Conservation (phyloP, 1,140 invertebrate species). For the Pogonus chalceus region DNA sequence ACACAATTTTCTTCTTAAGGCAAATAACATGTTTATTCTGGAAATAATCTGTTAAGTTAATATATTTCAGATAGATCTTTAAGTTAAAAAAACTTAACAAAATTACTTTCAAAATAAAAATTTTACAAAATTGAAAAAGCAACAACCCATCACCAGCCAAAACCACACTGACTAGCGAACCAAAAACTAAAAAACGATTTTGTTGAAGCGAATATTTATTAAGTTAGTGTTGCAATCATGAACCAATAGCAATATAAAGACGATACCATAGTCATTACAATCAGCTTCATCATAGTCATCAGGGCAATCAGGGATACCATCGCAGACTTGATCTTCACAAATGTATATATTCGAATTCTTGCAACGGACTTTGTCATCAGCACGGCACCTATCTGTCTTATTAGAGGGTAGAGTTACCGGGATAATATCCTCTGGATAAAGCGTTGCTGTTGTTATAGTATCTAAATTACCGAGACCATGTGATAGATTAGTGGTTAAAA, state of each 20-base stretch:
- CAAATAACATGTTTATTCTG: too few species aligned
- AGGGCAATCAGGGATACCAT: constrained; percentile 44
- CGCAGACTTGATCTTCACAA: constrained; percentile 45
- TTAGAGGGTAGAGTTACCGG: neutral
- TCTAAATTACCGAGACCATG: constrained; percentile 5
- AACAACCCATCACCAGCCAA: too few species aligned
- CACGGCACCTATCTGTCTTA: constrained; percentile 35
- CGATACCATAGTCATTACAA: constrained; percentile 31
- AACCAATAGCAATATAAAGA: neutral
- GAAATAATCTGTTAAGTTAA: too few species aligned
- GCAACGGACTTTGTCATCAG: constrained; percentile 44
- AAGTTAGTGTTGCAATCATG: neutral
- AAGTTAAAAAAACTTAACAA: too few species aligned
- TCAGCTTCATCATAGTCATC: constrained; percentile 44
- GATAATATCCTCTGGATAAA: neutral
- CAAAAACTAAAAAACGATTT: neutral
- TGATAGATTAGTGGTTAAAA: constrained; percentile 15
- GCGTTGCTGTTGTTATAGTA: constrained; percentile 9
- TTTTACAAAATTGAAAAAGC: neutral
- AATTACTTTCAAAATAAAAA: too few species aligned
- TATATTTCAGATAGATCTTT: too few species aligned
- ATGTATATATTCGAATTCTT: constrained; percentile 30
- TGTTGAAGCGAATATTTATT: neutral
- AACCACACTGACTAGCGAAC: too few species aligned
- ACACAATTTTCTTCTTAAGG: too few species aligned